Evolutionary conservation across 2,888 invertebrate species (phyloP).

Genomic region (Sarcophaga caerulescens): DNA sequence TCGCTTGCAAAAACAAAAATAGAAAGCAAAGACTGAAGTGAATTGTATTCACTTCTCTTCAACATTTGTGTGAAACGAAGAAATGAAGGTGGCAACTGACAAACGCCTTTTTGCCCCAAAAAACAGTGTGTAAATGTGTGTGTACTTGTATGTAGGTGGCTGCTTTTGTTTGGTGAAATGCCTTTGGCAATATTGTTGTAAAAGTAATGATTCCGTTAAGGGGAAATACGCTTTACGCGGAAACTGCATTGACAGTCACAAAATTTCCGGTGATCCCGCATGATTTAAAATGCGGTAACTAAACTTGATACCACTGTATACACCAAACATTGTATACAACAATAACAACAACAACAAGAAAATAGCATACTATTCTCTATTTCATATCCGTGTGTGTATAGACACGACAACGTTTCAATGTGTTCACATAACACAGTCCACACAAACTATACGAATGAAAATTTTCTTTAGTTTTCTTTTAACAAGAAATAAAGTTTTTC

Average conservation of each 20-base stretch:
- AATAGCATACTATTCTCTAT: neutral
- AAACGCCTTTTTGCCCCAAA: slow-evolving; percentile 41
- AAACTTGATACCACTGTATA: slow-evolving; percentile 52
- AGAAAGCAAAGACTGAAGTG: neutral
- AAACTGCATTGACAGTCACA: slow-evolving; percentile 72
- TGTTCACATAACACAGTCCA: too few relatives aligned
- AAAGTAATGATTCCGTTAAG: slow-evolving; percentile 66
- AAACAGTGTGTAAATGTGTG: slow-evolving; percentile 4
- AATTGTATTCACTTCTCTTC: too few relatives aligned
- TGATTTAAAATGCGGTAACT: slow-evolving; percentile 69
- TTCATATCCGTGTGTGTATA: slow-evolving; percentile 13
- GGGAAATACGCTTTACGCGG: slow-evolving; percentile 70
- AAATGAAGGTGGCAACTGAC: slow-evolving; percentile 41
- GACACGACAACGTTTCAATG: too few relatives aligned
- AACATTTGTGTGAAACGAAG: too few relatives aligned
- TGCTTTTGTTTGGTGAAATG: neutral
- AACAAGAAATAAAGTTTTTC: slow-evolving; percentile 14
- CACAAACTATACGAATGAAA: neutral
- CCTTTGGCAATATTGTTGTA: slow-evolving; percentile 54
- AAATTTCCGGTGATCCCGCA: slow-evolving; percentile 70
- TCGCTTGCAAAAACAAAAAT: slow-evolving; percentile 1
- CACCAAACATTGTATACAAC: neutral
- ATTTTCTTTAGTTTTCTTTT: slow-evolving; percentile 29
- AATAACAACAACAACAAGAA: neutral
- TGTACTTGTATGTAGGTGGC: slow-evolving; percentile 20